phyloP scores from a whole-genome alignment of 2,113 vertebrate species.

The human region GRCh38 chr7:31545501-31546000 shows the following conservation, averaged over 20 bases:
- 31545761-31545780: slow-evolving; percentile 70
- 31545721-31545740: slow-evolving; percentile 72
- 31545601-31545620: background rate
- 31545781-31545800: slow-evolving; percentile 69
- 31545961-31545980: background rate
- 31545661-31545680: slow-evolving; percentile 48
- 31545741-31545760: slow-evolving; percentile 71
- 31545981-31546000: slow-evolving; percentile 26
- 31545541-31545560: background rate
- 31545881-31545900: slow-evolving; percentile 55
- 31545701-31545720: slow-evolving; percentile 65
- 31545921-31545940: slow-evolving; percentile 20
- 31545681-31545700: slow-evolving; percentile 63
- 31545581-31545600: slow-evolving; percentile 8
- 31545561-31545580: background rate
- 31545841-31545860: slow-evolving; percentile 46
- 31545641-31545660: slow-evolving; percentile 38
- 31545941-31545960: slow-evolving; percentile 46
- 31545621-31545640: background rate
- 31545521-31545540: background rate
- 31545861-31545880: slow-evolving; percentile 52
- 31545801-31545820: slow-evolving; percentile 56
- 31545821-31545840: slow-evolving; percentile 68
- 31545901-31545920: slow-evolving; percentile 45
- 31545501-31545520: background rate